Conservation (phyloP, 2,888 invertebrate genomes). For the Timema podura region DNA sequence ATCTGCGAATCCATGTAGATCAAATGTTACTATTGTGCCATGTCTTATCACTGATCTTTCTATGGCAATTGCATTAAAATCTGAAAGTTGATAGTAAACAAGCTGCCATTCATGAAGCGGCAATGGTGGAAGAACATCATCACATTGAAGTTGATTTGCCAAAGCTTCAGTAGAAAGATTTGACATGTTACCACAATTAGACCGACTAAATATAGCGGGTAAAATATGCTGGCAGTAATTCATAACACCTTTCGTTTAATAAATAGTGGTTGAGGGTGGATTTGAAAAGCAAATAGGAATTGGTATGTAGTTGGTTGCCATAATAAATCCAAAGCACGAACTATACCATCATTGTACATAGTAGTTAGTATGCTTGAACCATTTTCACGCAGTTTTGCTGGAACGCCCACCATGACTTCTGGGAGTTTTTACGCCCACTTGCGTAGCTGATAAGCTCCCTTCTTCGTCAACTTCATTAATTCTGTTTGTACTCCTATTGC, state of each 20-base stretch:
- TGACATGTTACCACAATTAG: constrained; percentile 30
- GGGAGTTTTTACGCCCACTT: background rate
- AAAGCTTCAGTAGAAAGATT: constrained; percentile 33
- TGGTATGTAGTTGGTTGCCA: no score
- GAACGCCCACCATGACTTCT: background rate
- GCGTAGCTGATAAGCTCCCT: background rate
- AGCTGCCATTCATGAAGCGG: no score
- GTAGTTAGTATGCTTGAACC: background rate
- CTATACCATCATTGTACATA: no score
- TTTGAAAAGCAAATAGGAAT: no score
- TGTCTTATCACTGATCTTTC: no score
- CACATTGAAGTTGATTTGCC: constrained; percentile 36
- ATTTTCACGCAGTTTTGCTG: background rate
- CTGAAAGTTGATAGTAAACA: no score
- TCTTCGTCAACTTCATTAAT: background rate
- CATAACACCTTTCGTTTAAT: no score
- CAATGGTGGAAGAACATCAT: constrained; percentile 31
- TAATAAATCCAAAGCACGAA: no score
- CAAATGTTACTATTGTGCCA: no score
- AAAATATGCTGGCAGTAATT: constrained; percentile 29
- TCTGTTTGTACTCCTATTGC: background rate
- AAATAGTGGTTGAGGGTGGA: no score
- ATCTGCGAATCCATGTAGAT: no score
- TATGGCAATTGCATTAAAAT: no score
- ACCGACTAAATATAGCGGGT: background rate